These are phyloP conservation scores for Lucinisca nassula DNA, from an alignment of 2,888 invertebrate species.

Conservation along the genomic window DNA sequence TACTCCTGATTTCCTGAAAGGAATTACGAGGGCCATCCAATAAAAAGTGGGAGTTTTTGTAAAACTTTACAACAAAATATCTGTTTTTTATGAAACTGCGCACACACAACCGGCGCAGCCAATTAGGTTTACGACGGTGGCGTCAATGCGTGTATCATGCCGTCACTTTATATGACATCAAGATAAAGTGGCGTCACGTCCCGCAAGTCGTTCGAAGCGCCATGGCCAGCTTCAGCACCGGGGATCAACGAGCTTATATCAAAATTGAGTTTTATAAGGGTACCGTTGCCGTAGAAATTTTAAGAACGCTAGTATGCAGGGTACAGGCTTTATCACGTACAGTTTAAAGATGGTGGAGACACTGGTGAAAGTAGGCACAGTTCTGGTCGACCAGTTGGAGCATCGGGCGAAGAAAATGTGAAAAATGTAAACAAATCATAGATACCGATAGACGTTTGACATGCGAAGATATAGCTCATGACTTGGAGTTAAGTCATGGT, in stretches of 20 bases:
- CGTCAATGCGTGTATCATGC: too few relatives aligned
- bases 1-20: too few relatives aligned
- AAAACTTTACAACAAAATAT: too few relatives aligned
- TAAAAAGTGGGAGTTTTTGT: too few relatives aligned
- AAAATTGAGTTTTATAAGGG: conserved; percentile 9
- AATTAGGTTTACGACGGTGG: too few relatives aligned
- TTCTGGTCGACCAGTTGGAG: neutral
- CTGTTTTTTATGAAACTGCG: too few relatives aligned
- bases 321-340: neutral
- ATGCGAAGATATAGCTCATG: neutral
- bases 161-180: neutral
- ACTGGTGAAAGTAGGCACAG: neutral
- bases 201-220: neutral
- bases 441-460: too few relatives aligned
- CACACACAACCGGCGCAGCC: too few relatives aligned
- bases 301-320: neutral
- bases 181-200: neutral
- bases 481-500: conserved; percentile 3
- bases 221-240: neutral
- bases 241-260: conserved; percentile 1
- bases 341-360: neutral
- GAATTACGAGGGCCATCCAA: too few relatives aligned
- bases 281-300: neutral
- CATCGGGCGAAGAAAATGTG: neutral
- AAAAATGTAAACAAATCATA: neutral